A percentile compares a stretch with the other conserved stretches of the same genome.
Evolutionary conservation across 2,113 vertebrate species (phyloP).

Genomic region (Tachysurus fulvidraco): DNA sequence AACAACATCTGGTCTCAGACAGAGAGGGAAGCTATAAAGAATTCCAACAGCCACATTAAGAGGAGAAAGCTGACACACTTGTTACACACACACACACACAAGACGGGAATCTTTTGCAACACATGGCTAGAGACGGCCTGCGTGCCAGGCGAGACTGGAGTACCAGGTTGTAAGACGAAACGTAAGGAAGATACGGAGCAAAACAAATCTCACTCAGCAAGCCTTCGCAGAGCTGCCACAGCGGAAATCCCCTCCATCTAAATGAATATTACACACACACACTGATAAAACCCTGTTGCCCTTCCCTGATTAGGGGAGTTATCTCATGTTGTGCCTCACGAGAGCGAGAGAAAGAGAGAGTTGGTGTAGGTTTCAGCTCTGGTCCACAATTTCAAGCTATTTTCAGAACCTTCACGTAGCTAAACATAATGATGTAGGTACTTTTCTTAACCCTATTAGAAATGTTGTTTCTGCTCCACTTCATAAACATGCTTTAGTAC

Average conservation of each 20-base stretch:
- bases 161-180: conserved; percentile 26
- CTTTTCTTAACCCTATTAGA: not conserved
- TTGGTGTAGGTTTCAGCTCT: not conserved
- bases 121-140: conserved; percentile 29
- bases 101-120: conserved; percentile 32
- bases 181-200: conserved; percentile 10
- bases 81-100: conserved; percentile 31
- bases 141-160: conserved; percentile 35
- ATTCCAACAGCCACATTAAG: conserved; percentile 15
- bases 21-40: not conserved
- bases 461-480: not conserved
- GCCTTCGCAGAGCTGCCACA: not conserved
- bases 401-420: not conserved
- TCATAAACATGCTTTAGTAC: not conserved
- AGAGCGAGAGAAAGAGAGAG: not conserved
- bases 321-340: not conserved
- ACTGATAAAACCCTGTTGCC: conserved; percentile 23
- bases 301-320: not conserved
- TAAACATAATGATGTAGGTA: too few species aligned
- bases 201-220: conserved; percentile 11
- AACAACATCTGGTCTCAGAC: conserved; percentile 9
- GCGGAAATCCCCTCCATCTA: conserved; percentile 22
- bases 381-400: not conserved
- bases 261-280: conserved; percentile 16
- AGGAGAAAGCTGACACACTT: not conserved